phyloP scores from a whole-genome alignment of 2,888 invertebrate species.

The Drosophila emarginata region DNA sequence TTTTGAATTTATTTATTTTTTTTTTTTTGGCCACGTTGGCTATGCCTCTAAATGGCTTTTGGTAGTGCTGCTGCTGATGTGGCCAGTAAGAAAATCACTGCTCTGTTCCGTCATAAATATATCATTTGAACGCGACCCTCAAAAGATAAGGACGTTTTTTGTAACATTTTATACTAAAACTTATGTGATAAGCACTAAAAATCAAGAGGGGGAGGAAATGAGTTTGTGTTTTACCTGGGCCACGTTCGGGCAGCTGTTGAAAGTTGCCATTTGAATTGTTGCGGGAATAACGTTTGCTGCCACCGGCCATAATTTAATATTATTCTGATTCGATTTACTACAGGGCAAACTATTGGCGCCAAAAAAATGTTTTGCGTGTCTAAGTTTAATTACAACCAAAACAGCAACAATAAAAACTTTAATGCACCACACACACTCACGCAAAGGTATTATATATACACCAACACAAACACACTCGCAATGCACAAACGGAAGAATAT shows the following conservation, averaged over 20 bases:
- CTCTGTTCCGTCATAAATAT: constrained; percentile 45
- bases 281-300: constrained; percentile 79
- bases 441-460: not conserved
- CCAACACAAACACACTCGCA: constrained; percentile 25
- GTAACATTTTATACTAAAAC: constrained; percentile 28
- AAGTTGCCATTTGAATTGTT: constrained; percentile 80
- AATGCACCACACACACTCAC: constrained; percentile 34
- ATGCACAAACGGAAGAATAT: not conserved
- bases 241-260: constrained; percentile 81
- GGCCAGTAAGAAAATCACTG: constrained; percentile 42
- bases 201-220: not conserved
- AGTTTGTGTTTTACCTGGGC: constrained; percentile 80
- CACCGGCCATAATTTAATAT: constrained; percentile 78
- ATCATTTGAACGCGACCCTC: constrained; percentile 38
- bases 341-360: constrained; percentile 55
- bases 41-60: constrained; percentile 29
- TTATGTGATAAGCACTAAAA: constrained; percentile 32
- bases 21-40: constrained; percentile 61
- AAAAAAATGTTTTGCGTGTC: constrained; percentile 71
- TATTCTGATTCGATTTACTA: constrained; percentile 1
- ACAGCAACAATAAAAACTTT: constrained; percentile 34
- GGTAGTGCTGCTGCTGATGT: constrained; percentile 55
- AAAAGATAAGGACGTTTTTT: constrained; percentile 32
- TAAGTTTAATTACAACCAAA: constrained; percentile 50
- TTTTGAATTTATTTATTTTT: constrained; percentile 6